Conservation (phyloP, 1,140 invertebrate genomes). For the Mactra quadrangularis region DNA sequence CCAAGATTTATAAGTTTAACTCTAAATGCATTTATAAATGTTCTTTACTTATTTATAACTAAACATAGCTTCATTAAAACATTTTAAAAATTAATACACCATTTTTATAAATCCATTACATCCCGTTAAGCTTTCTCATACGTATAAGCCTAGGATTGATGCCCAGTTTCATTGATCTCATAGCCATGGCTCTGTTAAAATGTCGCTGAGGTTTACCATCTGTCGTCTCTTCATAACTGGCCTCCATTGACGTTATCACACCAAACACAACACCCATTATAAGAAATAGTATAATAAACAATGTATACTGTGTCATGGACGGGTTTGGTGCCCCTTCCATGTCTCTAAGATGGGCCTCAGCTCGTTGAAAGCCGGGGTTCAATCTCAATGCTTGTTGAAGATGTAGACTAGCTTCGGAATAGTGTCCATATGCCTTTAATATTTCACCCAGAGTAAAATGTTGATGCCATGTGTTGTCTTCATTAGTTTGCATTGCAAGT, state of each 20-base stretch:
- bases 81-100: too few relatives aligned
- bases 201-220: conserved; percentile 90
- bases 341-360: conserved; percentile 90
- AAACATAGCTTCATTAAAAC: too few relatives aligned
- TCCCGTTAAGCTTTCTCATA: conserved; percentile 77
- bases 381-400: conserved; percentile 91
- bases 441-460: conserved; percentile 91
- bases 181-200: conserved; percentile 93
- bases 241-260: conserved; percentile 90
- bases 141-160: conserved; percentile 84
- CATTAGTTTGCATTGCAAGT: conserved; percentile 89
- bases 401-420: conserved; percentile 92
- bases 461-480: conserved; percentile 94
- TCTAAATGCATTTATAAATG: too few relatives aligned
- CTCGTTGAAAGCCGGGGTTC: conserved; percentile 92
- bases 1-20: too few relatives aligned
- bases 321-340: conserved; percentile 79
- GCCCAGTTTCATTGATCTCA: conserved; percentile 89
- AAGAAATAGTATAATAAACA: conserved; percentile 93
- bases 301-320: conserved; percentile 87
- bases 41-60: too few relatives aligned
- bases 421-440: conserved; percentile 90
- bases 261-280: conserved; percentile 90
- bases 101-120: too few relatives aligned
- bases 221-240: conserved; percentile 84